phyloP scores from a whole-genome alignment of 2,888 invertebrate genomes.

The Acanthacorydalis orientalis region DNA sequence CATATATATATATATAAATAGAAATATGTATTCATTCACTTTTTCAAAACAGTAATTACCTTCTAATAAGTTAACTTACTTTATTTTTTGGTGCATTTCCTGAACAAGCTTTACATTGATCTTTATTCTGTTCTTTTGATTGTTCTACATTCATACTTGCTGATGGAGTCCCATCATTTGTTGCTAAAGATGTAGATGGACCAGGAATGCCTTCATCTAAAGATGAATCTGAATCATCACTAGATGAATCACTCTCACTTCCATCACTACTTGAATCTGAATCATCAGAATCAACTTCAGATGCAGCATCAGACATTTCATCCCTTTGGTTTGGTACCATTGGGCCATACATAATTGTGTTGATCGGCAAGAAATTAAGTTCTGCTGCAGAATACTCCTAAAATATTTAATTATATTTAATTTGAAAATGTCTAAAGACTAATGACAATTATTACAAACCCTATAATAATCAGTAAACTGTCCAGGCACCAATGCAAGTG shows the following conservation, averaged over 20 bases:
- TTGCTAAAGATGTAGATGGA: background rate
- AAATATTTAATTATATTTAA: background rate
- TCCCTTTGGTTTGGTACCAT: conserved; percentile 29
- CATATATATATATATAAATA: no score
- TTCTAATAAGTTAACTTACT: background rate
- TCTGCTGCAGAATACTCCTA: conserved; percentile 60
- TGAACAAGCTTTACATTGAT: conserved; percentile 2
- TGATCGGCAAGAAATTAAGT: conserved; percentile 81
- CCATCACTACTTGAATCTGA: conserved; percentile 16
- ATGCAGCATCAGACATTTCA: conserved; percentile 27
- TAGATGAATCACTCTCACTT: background rate
- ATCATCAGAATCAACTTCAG: conserved; percentile 33
- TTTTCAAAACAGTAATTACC: no score
- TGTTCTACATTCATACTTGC: background rate
- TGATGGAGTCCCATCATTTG: no score
- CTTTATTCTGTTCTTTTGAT: background rate
- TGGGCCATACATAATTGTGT: conserved; percentile 63
- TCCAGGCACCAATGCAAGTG: conserved; percentile 88
- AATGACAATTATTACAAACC: conserved; percentile 13
- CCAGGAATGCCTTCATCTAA: conserved; percentile 17
- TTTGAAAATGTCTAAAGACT: background rate
- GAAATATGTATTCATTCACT: no score
- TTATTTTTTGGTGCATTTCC: background rate
- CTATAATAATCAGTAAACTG: conserved; percentile 84
- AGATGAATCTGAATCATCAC: conserved; percentile 21